phyloP scores from a whole-genome alignment of 1,140 invertebrate species.

The Tetraneura akinire region DNA sequence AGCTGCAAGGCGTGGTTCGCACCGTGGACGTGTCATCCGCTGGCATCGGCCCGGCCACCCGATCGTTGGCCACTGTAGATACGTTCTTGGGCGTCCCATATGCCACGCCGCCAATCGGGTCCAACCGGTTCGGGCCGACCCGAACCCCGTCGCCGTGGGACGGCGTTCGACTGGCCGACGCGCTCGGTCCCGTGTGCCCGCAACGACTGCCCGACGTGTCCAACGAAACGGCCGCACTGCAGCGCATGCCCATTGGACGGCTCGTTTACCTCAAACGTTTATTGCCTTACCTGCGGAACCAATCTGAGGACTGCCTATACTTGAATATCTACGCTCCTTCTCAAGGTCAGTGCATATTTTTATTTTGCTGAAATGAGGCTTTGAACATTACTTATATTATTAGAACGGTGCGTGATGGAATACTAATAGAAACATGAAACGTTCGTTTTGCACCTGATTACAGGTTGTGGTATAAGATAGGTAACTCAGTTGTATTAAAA shows the following conservation, averaged over 20 bases:
- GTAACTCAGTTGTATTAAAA: too few species aligned
- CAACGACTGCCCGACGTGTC: conserved; percentile 81
- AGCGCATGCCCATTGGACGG: conserved; percentile 83
- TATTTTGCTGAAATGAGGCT: too few species aligned
- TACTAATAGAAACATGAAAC: too few species aligned
- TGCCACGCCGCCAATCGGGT: conserved; percentile 85
- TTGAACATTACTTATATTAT: too few species aligned
- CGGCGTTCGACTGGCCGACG: conserved; percentile 75
- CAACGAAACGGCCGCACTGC: conserved; percentile 79
- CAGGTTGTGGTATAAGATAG: too few species aligned
- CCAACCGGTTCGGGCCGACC: conserved; percentile 85
- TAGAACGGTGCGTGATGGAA: too few species aligned
- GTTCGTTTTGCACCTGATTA: too few species aligned
- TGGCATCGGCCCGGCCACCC: conserved; percentile 68
- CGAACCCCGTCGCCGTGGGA: conserved; percentile 86
- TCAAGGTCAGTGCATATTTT: conserved; percentile 71
- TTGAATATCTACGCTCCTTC: conserved; percentile 92
- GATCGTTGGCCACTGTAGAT: conserved; percentile 69
- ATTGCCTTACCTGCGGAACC: conserved; percentile 80
- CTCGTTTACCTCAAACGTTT: conserved; percentile 82
- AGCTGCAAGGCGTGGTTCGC: conserved; percentile 76
- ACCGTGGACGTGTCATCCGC: conserved; percentile 68
- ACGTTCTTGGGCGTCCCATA: conserved; percentile 93
- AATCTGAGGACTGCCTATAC: conserved; percentile 95
- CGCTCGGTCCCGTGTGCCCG: conserved; percentile 83